Evolutionary conservation across 2,888 invertebrate species (phyloP).

Genomic region (Chrysomela aeneicollis): DNA sequence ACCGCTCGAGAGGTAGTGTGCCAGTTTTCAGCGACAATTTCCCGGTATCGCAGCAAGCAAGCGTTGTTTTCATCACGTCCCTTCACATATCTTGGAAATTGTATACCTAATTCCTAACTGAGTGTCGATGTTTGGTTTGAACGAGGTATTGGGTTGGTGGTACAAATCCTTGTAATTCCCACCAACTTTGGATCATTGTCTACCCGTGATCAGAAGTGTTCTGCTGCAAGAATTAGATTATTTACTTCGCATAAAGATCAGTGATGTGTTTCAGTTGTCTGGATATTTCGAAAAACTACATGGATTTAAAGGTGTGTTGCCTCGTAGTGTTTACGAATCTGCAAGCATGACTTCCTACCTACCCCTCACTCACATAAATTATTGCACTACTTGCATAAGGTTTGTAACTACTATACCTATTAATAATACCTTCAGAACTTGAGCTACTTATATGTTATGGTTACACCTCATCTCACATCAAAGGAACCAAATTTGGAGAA

Average conservation of each 20-base stretch:
- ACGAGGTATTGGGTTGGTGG: too few species aligned
- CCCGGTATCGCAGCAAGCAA: background rate
- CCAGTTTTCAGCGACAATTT: slow-evolving; percentile 6
- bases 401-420: too few species aligned
- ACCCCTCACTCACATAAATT: background rate
- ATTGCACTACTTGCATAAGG: background rate
- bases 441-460: too few species aligned
- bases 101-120: too few species aligned
- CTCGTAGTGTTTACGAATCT: background rate
- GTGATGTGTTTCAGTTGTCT: slow-evolving; percentile 22
- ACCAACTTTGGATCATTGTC: slow-evolving; percentile 30
- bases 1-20: slow-evolving; percentile 11
- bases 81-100: background rate
- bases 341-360: background rate
- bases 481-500: too few species aligned
- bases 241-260: slow-evolving; percentile 15
- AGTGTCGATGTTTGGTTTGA: too few species aligned
- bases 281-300: slow-evolving; percentile 8
- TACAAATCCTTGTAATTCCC: too few species aligned
- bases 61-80: background rate
- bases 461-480: too few species aligned
- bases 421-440: too few species aligned
- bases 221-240: slow-evolving; percentile 23
- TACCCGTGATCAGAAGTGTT: slow-evolving; percentile 18
- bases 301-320: slow-evolving; percentile 34